Conservation (phyloP, 2,113 vertebrate genomes). For the Tragulus kanchil region DNA sequence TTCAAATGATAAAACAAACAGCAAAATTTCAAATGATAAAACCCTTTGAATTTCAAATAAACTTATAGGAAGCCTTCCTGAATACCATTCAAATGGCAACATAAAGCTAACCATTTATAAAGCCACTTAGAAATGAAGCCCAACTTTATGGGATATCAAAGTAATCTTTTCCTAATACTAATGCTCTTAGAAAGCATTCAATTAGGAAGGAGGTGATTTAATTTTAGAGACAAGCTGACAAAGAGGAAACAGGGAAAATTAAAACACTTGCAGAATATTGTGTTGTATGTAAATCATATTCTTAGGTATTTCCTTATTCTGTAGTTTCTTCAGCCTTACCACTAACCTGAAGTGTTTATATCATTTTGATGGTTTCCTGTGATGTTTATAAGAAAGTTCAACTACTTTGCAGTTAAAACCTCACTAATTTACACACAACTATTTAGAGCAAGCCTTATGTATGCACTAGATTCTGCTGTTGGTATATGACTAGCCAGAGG, state of each 20-base stretch:
- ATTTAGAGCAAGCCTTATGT: background rate
- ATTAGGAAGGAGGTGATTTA: background rate
- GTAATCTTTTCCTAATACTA: background rate
- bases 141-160: background rate
- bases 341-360: background rate
- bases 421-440: background rate
- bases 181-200: background rate
- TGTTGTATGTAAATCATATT: background rate
- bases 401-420: background rate
- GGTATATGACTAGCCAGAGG: background rate
- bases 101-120: background rate
- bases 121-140: background rate
- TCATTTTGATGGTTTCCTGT: background rate
- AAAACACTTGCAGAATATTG: background rate
- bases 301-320: background rate
- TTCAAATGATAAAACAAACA: too few relatives aligned
- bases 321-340: background rate
- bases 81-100: background rate
- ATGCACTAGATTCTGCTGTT: background rate
- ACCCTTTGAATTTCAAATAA: background rate
- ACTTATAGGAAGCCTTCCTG: background rate
- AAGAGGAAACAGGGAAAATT: background rate
- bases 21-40: background rate
- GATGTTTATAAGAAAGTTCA: background rate
- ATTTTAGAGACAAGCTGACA: background rate